Percentiles rank a stretch among this genome's conserved stretches.
phyloP scores from a whole-genome alignment of 1,140 invertebrate genomes.

The Dreissena rostriformis region DNA sequence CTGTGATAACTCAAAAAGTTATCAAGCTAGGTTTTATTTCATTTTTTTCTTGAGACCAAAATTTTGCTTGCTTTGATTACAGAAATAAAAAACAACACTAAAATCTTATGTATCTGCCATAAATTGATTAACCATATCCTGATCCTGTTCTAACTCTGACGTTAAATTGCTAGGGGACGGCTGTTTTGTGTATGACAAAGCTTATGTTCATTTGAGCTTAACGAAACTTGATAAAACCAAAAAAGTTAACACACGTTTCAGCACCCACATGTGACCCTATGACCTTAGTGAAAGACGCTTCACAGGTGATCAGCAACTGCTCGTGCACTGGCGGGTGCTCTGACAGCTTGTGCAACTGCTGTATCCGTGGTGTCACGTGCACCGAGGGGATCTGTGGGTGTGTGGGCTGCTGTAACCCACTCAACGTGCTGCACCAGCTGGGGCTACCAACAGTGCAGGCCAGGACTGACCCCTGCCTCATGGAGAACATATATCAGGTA shows the following conservation, averaged over 20 bases:
- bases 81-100: too few species aligned
- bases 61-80: too few species aligned
- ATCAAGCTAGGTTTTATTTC: too few species aligned
- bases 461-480: conserved; percentile 46
- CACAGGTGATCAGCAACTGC: conserved; percentile 10
- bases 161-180: not conserved
- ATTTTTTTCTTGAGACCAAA: too few species aligned
- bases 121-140: too few species aligned
- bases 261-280: not conserved
- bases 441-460: conserved; percentile 37
- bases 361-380: conserved; percentile 39
- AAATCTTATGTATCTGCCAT: too few species aligned
- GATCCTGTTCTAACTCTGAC: too few species aligned
- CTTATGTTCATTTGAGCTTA: not conserved
- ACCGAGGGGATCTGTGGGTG: conserved; percentile 41
- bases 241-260: not conserved
- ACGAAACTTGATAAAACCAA: not conserved
- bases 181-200: not conserved
- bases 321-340: conserved; percentile 35
- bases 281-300: not conserved
- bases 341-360: conserved; percentile 20
- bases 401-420: conserved; percentile 40
- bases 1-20: too few species aligned
- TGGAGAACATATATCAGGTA: conserved; percentile 54
- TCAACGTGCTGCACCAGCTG: conserved; percentile 40